A percentile compares a stretch with the other conserved stretches of the same genome.
These are phyloP conservation scores for Nephrotoma appendiculata DNA, from an alignment of 2,888 invertebrate species.

Conservation along the genomic window DNA sequence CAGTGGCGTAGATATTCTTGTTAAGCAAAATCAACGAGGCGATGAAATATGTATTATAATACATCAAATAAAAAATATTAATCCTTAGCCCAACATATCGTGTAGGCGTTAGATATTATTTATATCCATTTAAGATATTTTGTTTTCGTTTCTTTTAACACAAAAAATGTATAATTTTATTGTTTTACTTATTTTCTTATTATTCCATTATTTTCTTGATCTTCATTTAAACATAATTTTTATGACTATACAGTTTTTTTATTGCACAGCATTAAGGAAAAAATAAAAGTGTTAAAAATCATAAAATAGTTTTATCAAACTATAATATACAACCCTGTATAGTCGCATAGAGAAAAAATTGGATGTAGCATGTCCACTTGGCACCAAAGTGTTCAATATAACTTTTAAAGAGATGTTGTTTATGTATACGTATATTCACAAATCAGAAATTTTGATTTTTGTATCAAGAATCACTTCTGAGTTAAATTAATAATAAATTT, in stretches of 20 bases:
- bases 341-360: neutral
- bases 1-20: conserved; percentile 3
- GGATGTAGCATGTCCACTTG: neutral
- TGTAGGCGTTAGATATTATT: conserved; percentile 1
- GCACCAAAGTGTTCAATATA: neutral
- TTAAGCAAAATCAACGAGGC: conserved; percentile 4
- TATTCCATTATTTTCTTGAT: neutral
- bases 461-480: no score
- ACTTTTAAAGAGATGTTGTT: neutral
- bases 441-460: no score
- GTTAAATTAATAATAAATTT: no score
- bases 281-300: neutral
- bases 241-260: neutral
- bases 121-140: neutral
- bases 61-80: neutral
- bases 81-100: neutral
- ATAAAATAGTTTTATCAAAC: neutral
- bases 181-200: neutral
- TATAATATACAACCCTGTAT: neutral
- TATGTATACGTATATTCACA: neutral
- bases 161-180: neutral
- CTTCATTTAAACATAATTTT: neutral
- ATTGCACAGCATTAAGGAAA: neutral
- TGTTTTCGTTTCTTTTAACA: neutral
- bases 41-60: neutral